Evolutionary conservation across 2,888 invertebrate species (phyloP), one percentile per base, ranked within the genome.

Genomic region (Brachyptera risi): DNA sequence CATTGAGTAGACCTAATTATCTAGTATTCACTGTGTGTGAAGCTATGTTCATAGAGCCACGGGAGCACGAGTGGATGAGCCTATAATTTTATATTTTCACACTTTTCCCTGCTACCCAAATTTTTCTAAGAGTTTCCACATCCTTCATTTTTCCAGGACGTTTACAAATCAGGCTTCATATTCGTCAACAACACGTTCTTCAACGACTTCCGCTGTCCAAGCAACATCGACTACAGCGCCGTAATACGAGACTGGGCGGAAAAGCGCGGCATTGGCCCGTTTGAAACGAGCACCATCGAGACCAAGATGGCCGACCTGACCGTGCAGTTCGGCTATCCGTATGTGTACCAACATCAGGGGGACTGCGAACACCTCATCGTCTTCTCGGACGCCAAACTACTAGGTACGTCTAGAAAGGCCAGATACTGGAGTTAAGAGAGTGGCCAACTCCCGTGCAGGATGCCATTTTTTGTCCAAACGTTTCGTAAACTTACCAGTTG

Each of bases 321-420:
- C 1, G 65, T 80, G n/a, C 74, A 78, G 56, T 76, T 83, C 63
- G 86, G 86, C 1, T 81, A 80, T 69, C 86, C 86, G 0, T 87
- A 86, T 80, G 81, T 97, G 0, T 97, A 91, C 77, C 81, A 89
- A 63, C 97, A 97, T 77, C 92, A 93, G 74, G 96, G 93, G 7
- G 82, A 86, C 70, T 97, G 96, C 76, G 96, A 97, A 75, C 97
- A 97, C 75, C 73, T 95, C 1, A 80, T 96, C 69, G 80, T 87
- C 1, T 87, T 96, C 73, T 86, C 87, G 0, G 90, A 92, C 72
- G 78, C 89, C 0, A 86, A 81, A 80, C 54, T 64, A 9, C 38
- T 57, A 35, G 27, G n/a, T n/a, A n/a, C n/a, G n/a, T n/a, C n/a
- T n/a, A n/a, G n/a, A n/a, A n/a, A n/a, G n/a, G n/a, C n/a, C n/a